Conservation (phyloP, 1,140 invertebrate genomes). For the Ooceraea biroi region DNA sequence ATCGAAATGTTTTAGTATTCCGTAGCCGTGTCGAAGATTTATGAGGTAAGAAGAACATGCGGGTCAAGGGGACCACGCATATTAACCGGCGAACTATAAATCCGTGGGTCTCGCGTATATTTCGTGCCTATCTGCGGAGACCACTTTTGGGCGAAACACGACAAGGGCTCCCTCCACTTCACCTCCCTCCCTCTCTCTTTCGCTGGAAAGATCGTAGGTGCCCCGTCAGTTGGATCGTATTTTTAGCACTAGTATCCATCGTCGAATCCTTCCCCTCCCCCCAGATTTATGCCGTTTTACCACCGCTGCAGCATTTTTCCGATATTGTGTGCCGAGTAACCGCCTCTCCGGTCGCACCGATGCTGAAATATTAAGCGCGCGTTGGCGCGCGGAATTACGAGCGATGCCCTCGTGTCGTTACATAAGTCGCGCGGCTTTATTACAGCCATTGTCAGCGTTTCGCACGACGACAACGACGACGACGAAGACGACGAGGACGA, state of each 20-base stretch:
- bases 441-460: conserved; percentile 58
- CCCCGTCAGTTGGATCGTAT: conserved; percentile 60
- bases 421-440: conserved; percentile 60
- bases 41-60: conserved; percentile 73
- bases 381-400: conserved; percentile 55
- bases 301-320: conserved; percentile 61
- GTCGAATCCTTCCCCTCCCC: conserved; percentile 24
- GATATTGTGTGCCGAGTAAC: conserved; percentile 23
- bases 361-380: conserved; percentile 56
- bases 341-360: conserved; percentile 19
- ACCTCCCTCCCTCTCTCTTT: no score
- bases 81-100: conserved; percentile 73
- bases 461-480: neutral
- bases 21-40: conserved; percentile 65
- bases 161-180: conserved; percentile 52
- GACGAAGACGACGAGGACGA: neutral
- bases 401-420: conserved; percentile 47
- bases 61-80: conserved; percentile 72
- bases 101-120: conserved; percentile 65
- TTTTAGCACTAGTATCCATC: conserved; percentile 64
- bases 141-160: conserved; percentile 64
- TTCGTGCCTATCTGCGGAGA: conserved; percentile 64
- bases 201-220: conserved; percentile 51
- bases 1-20: conserved; percentile 76
- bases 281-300: conserved; percentile 65